Evolutionary conservation across 2,113 vertebrate genomes (phyloP), one percentile per base, ranked within the genome.

Genomic region (Proterorhinus semilunaris): DNA sequence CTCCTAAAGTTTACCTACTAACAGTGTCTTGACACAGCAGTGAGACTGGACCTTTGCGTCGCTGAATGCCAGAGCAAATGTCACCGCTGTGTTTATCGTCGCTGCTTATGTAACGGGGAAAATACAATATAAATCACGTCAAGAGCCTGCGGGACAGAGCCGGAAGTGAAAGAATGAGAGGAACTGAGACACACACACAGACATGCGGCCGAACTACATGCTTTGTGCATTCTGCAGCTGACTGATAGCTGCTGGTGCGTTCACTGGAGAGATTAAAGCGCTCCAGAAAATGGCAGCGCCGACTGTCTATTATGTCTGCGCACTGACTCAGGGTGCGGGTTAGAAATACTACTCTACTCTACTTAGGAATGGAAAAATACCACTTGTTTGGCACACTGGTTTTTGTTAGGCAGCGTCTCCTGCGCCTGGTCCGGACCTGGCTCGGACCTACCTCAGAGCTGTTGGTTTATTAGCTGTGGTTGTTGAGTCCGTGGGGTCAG

Each of bases 401-500:
- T 36, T 36, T 36, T 36, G 27, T 36, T 36, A 36, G 27, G 27
- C 27, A 36, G 27, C 27, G 65, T 78, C 83, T 86, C 80, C 76
- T 10, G n/a, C 53, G 54, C 55, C 57, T 69, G n/a, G 6, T 44
- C 21, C 73, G 63, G 71, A 74, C 50, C 65, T 52, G 47, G 57
- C 75, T 13, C 49, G 6, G 49, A 4, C n/a, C 9, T 16, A 6
- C 4, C 17, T 6, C 49, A 21, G 53, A 4, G n/a, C 9, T 16
- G 8, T 1, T 10, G 79, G 75, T 72, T 75, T 77, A 55, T 57
- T 77, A 85, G 80, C 74, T 80, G 78, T 65, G 5, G 7, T 72
- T n/a, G 58, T 79, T 79, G 71, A 67, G 71, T 47, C 68, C 69
- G 62, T 10, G 68, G 66, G 79, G 84, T 87, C 88, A 82, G 71